Conservation (phyloP, 2,888 invertebrate species). For the Sympetrum striolatum region DNA sequence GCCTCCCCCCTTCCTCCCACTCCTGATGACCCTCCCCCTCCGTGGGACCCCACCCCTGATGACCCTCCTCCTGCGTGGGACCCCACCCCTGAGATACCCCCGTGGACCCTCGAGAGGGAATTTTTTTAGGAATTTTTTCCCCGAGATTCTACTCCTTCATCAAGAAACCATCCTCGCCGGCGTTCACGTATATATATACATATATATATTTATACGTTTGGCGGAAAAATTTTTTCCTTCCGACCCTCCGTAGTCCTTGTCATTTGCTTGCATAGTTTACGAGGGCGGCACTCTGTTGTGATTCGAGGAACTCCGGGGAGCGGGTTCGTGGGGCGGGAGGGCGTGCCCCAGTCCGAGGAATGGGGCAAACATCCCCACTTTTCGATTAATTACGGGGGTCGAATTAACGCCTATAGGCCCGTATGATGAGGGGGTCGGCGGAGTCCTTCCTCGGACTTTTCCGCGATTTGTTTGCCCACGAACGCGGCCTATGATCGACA, state of each 20-base stretch:
- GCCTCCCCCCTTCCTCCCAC: not conserved
- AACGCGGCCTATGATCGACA: too few species aligned
- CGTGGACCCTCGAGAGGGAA: not conserved
- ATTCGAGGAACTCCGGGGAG: not conserved
- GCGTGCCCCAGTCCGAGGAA: not conserved
- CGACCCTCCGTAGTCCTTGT: not conserved
- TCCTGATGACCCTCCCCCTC: not conserved
- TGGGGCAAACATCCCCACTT: not conserved
- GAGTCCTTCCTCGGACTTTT: not conserved
- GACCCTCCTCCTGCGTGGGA: not conserved
- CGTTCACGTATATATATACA: not conserved
- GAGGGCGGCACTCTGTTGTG: slow-evolving; percentile 2
- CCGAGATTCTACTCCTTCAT: not conserved
- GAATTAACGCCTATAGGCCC: not conserved
- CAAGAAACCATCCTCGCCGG: not conserved
- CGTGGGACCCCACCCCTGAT: not conserved
- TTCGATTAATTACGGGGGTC: slow-evolving; percentile 4
- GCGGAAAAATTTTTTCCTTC: not conserved
- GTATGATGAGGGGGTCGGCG: not conserved
- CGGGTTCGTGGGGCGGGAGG: not conserved
- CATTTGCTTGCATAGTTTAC: slow-evolving; percentile 31
- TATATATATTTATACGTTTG: not conserved
- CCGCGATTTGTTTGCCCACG: not conserved
- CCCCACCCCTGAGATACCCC: not conserved
- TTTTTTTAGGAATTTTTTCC: not conserved